Percentiles rank a stretch among this genome's conserved stretches.
phyloP scores from a whole-genome alignment of 2,888 invertebrate genomes.

The Drosophila barbarae region DNA sequence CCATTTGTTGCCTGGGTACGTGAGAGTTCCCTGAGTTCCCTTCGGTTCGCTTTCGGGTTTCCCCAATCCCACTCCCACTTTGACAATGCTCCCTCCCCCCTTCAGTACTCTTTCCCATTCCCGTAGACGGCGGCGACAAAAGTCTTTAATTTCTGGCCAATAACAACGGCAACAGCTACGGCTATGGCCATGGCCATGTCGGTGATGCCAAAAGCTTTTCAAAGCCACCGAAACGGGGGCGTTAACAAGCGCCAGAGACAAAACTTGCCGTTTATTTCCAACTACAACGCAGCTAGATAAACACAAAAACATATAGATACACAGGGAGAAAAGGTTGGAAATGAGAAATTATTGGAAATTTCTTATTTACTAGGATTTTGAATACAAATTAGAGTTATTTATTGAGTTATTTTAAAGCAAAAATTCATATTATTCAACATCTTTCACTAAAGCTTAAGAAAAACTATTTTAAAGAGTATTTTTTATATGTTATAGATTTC shows the following conservation, averaged over 20 bases:
- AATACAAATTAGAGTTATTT: too few relatives aligned
- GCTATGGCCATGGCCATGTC: conserved; percentile 22
- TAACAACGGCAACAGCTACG: conserved; percentile 50
- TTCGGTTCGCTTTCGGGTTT: not conserved
- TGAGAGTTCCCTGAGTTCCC: conserved; percentile 19
- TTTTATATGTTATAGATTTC: too few relatives aligned
- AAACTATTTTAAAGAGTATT: too few relatives aligned
- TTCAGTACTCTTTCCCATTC: not conserved
- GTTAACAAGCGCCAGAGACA: conserved; percentile 72
- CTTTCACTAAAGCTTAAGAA: too few relatives aligned
- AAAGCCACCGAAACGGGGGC: conserved; percentile 72
- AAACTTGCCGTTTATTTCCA: conserved; percentile 65
- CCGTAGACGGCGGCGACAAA: conserved; percentile 59
- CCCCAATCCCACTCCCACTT: not conserved
- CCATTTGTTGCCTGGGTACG: conserved; percentile 68
- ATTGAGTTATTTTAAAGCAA: too few relatives aligned
- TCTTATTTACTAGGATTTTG: too few relatives aligned
- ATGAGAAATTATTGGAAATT: too few relatives aligned
- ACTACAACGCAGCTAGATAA: conserved; percentile 54
- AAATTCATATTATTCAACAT: too few relatives aligned
- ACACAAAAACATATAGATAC: conserved; percentile 26
- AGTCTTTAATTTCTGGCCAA: conserved; percentile 71
- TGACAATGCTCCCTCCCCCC: not conserved
- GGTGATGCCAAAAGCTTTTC: conserved; percentile 58
- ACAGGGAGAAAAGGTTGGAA: not conserved